phyloP scores from a whole-genome alignment of 1,140 invertebrate genomes.

The Papilio polytes region DNA sequence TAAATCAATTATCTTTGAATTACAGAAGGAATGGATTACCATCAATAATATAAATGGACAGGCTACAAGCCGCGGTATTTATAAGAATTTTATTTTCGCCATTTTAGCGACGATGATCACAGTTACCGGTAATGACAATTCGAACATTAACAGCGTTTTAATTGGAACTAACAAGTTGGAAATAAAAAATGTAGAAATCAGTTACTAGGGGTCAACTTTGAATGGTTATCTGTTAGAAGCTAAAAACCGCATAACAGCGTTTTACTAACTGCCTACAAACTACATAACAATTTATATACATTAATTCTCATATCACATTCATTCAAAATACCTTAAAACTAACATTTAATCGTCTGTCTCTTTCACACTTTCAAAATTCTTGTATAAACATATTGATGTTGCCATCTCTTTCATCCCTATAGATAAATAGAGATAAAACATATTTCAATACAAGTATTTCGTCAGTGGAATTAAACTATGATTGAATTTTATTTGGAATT shows the following conservation, averaged over 20 bases:
- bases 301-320: constrained; percentile 81
- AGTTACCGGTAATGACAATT: no score
- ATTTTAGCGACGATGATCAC: no score
- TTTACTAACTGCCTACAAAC: constrained; percentile 64
- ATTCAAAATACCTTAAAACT: constrained; percentile 73
- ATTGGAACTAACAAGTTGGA: no score
- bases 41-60: no score
- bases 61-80: no score
- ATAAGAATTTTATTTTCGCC: no score
- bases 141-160: no score
- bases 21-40: no score
- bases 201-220: background rate
- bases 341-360: constrained; percentile 48
- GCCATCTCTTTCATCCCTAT: background rate
- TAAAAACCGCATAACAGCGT: constrained; percentile 19
- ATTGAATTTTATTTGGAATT: background rate
- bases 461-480: background rate
- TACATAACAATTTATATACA: constrained; percentile 81
- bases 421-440: background rate
- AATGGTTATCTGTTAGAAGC: background rate
- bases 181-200: no score
- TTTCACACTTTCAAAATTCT: constrained; percentile 3
- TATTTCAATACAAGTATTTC: background rate
- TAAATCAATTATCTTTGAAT: no score
- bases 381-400: background rate